Conservation (phyloP, 2,888 invertebrate species). For the Orthonevra nobilis region DNA sequence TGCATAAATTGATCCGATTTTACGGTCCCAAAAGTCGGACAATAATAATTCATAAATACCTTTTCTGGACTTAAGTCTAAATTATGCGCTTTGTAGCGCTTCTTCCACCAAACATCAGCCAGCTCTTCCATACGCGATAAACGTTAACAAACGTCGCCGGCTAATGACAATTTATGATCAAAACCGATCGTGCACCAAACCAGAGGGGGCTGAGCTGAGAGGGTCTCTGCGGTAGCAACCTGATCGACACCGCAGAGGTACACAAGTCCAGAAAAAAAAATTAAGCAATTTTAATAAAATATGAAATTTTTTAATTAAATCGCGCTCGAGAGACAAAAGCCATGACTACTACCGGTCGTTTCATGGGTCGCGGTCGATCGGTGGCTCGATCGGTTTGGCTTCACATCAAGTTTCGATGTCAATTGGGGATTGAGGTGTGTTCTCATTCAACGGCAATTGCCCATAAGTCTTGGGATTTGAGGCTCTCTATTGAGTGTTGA, state of each 20-base stretch:
- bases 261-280: conserved; percentile 20
- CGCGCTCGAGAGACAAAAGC: conserved; percentile 8
- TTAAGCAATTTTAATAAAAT: conserved; percentile 65
- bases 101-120: conserved; percentile 3
- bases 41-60: conserved; percentile 29
- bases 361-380: not conserved
- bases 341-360: too few relatives aligned
- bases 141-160: conserved; percentile 28
- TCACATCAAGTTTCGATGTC: conserved; percentile 16
- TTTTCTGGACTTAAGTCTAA: conserved; percentile 32
- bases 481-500: conserved; percentile 51
- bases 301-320: conserved; percentile 56
- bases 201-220: too few relatives aligned
- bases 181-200: conserved; percentile 6
- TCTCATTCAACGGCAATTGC: conserved; percentile 40
- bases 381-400: not conserved
- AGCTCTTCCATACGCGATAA: not conserved
- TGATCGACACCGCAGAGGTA: too few relatives aligned
- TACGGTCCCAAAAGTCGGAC: conserved; percentile 18
- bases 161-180: conserved; percentile 64
- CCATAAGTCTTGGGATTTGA: conserved; percentile 57
- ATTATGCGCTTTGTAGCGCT: conserved; percentile 49
- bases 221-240: too few relatives aligned
- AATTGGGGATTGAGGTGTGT: conserved; percentile 46
- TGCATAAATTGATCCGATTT: conserved; percentile 51